Evolutionary conservation across 1,140 invertebrate genomes (phyloP), one percentile per base, ranked within the genome.

Genomic region (Gonatopus flavifemur): DNA sequence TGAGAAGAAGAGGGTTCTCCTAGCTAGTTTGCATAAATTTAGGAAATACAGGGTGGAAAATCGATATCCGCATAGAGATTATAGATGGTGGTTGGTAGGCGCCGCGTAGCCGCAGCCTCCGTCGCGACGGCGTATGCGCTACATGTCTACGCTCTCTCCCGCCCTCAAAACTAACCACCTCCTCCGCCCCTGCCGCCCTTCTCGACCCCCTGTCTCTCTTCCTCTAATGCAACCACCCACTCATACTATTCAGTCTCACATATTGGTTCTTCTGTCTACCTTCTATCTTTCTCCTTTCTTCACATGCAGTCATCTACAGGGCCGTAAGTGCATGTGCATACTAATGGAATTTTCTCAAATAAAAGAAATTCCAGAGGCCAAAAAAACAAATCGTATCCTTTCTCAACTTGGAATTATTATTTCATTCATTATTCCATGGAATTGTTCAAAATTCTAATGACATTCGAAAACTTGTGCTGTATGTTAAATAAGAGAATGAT

Each of bases 21-120:
- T n/a, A 52, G 69, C 71, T 75, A 71, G 73, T 78, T 78, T 76
- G 76, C 76, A 77, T 78, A 77, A 78, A 78, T 78, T 78, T 77
- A 76, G 74, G 74, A 75, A 76, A 78, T 77, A 78, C 73, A 75
- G 70, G 62, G 67, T 72, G 49, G 72, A 75, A 75, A 77, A 78
- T 77, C 76, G 74, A 77, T 77, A 77, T 77, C 76, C 72, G 74
- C 76, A 78, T 78, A 77, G 76, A 77, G 76, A 78, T 76, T 78
- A 78, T 78, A 78, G 76, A 78, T 78, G 76, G 74, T 76, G 72
- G 74, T 77, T 73, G 76, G 76, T 76, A 78, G 76, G 76, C 76
- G 76, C 74, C 76, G 69, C 70, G 72, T 76, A 77, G 74, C 76
- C 76, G 74, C 76, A 78, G 76, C 72, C 76, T 77, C 76, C 76